Evolutionary conservation across 2,888 invertebrate species (phyloP).

Genomic region (Apotomis betuletana): DNA sequence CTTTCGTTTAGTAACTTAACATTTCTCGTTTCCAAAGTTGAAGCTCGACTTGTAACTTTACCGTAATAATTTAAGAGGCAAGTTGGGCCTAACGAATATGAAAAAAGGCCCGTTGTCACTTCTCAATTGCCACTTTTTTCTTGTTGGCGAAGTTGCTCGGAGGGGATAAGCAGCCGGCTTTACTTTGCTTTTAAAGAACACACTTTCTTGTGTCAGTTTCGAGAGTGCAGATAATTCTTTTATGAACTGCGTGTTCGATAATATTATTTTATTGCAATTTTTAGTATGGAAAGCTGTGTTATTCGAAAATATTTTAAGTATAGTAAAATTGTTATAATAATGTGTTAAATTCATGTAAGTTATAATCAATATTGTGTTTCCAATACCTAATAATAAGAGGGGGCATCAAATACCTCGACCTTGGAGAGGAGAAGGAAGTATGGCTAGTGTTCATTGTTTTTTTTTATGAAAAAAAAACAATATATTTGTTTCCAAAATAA

Average conservation of each 20-base stretch:
- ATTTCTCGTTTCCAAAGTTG: constrained; percentile 36
- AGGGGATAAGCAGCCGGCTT: constrained; percentile 46
- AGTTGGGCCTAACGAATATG: constrained; percentile 48
- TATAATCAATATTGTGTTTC: no score
- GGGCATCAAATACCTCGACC: no score
- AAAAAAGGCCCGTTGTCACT: constrained; percentile 44
- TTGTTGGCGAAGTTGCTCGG: constrained; percentile 43
- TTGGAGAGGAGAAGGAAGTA: no score
- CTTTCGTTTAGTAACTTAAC: constrained; percentile 13
- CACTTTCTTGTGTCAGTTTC: constrained; percentile 31
- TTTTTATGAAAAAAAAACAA: no score
- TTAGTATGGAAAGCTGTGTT: no score
- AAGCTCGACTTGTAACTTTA: constrained; percentile 43
- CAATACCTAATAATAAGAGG: no score
- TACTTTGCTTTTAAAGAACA: constrained; percentile 42
- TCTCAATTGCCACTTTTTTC: constrained; percentile 46
- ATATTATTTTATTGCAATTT: constrained; percentile 1
- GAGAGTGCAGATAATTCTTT: constrained; percentile 37
- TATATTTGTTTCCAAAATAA: no score
- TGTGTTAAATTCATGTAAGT: no score
- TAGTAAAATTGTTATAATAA: no score
- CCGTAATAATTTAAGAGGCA: constrained; percentile 49
- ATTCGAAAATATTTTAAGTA: no score
- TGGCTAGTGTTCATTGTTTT: no score
- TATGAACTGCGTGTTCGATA: constrained; percentile 15